phyloP scores from a whole-genome alignment of 2,797 vertebrate species.

The Hippoglossus hippoglossus region DNA sequence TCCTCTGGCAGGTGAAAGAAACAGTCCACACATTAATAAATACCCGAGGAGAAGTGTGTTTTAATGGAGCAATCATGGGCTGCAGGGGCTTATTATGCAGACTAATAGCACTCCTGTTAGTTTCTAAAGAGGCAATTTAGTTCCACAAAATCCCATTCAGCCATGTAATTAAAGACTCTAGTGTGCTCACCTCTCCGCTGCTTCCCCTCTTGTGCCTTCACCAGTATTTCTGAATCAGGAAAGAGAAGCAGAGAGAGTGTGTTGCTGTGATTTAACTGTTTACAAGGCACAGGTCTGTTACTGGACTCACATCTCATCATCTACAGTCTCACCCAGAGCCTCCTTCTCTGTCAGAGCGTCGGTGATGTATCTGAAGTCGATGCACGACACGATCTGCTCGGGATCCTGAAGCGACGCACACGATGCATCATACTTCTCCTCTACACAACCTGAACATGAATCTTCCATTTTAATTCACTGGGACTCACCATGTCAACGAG shows the following conservation, averaged over 20 bases:
- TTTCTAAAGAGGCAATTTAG: constrained; percentile 43
- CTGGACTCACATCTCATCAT: not conserved
- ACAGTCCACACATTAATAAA: constrained; percentile 19
- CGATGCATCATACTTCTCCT: not conserved
- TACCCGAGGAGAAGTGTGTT: constrained; percentile 15
- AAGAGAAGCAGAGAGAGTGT: constrained; percentile 3
- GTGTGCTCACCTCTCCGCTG: constrained; percentile 81
- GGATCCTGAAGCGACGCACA: constrained; percentile 76
- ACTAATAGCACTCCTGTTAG: constrained; percentile 36
- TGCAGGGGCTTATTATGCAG: constrained; percentile 16
- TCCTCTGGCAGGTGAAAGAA: constrained; percentile 76
- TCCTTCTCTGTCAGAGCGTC: constrained; percentile 86
- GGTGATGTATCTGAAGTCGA: constrained; percentile 89
- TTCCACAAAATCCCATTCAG: constrained; percentile 20
- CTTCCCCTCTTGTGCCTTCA: constrained; percentile 80
- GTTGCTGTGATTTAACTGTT: not conserved
- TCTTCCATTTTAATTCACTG: constrained; percentile 1
- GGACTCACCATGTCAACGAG: constrained; percentile 86
- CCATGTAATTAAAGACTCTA: constrained; percentile 29
- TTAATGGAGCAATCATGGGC: constrained; percentile 30
- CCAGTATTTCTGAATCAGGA: constrained; percentile 80
- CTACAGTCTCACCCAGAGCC: constrained; percentile 79
- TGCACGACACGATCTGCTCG: constrained; percentile 83
- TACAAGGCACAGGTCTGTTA: not conserved
- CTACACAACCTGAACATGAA: not conserved